These are phyloP conservation scores for Holacanthella duospinosa DNA, from an alignment of 2,888 invertebrate species.

Conservation along the genomic window DNA sequence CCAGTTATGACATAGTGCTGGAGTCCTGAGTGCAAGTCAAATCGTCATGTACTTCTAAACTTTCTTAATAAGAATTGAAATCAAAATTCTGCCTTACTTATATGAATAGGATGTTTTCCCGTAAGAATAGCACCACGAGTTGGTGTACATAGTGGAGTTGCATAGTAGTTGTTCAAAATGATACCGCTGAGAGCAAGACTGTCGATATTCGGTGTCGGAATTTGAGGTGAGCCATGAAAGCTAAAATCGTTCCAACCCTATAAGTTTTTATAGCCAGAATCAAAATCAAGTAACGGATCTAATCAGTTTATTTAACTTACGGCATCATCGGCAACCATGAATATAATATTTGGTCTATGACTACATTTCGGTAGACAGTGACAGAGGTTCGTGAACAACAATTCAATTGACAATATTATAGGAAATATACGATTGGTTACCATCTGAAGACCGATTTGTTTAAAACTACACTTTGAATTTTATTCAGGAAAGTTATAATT, in stretches of 20 bases:
- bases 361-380: not conserved
- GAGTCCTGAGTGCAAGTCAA: constrained; percentile 48
- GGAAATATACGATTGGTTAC: not conserved
- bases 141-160: constrained; percentile 62
- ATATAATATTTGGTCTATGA: constrained; percentile 42
- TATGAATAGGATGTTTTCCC: constrained; percentile 75
- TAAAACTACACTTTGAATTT: too few species aligned
- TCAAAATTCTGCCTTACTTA: constrained; percentile 47
- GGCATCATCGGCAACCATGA: constrained; percentile 46
- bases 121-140: constrained; percentile 47
- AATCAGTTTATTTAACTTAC: constrained; percentile 38
- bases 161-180: constrained; percentile 75
- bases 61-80: not conserved
- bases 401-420: not conserved
- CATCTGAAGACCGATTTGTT: not conserved
- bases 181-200: constrained; percentile 72
- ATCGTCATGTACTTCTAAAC: not conserved
- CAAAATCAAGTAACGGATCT: constrained; percentile 20
- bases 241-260: constrained; percentile 89
- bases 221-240: constrained; percentile 77
- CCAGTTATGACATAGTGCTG: constrained; percentile 59
- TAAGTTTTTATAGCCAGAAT: too few species aligned
- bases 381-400: not conserved
- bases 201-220: constrained; percentile 82
- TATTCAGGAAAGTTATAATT: not conserved